Evolutionary conservation across 2,797 vertebrate genomes (phyloP).

Genomic region (Gephyroberyx darwinii): DNA sequence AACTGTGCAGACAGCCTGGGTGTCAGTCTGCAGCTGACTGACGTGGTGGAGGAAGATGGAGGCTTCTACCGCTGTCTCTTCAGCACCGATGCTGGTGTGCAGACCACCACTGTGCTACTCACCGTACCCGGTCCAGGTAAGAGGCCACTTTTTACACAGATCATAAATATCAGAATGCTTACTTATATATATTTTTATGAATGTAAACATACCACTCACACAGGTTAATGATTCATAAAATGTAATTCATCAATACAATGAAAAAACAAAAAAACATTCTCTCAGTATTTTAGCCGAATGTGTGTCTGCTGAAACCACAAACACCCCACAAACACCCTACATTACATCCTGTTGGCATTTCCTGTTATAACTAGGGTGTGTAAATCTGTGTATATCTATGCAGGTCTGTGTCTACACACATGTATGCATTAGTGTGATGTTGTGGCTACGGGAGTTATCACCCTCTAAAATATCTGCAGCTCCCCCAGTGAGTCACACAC

Average conservation of each 20-base stretch:
- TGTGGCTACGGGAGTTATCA: neutral
- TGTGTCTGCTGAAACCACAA: slow-evolving; percentile 1
- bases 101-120: slow-evolving; percentile 72
- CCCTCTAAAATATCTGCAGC: neutral
- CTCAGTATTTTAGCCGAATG: neutral
- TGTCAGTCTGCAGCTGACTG: slow-evolving; percentile 65
- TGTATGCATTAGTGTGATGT: neutral
- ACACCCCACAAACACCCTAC: too few relatives aligned
- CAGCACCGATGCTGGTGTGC: slow-evolving; percentile 55
- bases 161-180: too few relatives aligned
- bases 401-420: neutral
- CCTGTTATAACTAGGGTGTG: neutral
- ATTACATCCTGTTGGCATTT: neutral
- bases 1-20: slow-evolving; percentile 70
- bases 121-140: slow-evolving; percentile 70
- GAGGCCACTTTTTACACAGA: neutral
- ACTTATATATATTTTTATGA: too few relatives aligned
- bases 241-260: too few relatives aligned
- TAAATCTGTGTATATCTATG: neutral
- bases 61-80: slow-evolving; percentile 80
- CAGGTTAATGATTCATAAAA: too few relatives aligned
- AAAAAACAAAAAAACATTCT: too few relatives aligned
- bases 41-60: slow-evolving; percentile 68
- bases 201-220: too few relatives aligned
- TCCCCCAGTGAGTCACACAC: neutral